These are phyloP conservation scores for Acrocephalus arundinaceus DNA, from an alignment of 2,113 vertebrate species.

Conservation along the genomic window DNA sequence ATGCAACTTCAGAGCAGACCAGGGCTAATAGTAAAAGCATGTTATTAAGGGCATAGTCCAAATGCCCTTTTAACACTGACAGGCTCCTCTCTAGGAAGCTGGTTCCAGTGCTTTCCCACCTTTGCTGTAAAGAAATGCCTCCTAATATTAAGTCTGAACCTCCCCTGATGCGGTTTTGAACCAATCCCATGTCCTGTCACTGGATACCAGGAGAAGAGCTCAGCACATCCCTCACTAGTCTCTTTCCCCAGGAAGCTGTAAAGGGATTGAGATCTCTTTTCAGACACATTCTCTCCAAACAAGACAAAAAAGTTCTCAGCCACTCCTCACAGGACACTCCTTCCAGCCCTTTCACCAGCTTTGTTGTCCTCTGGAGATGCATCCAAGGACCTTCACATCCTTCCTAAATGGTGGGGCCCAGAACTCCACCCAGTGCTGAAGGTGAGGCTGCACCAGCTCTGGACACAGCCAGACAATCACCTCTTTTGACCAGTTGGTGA, in stretches of 20 bases:
- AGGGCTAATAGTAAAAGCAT: neutral
- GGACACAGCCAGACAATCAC: fast-evolving
- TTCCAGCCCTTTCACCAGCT: neutral
- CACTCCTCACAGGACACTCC: fast-evolving
- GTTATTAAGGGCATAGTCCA: neutral
- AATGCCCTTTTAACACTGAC: neutral
- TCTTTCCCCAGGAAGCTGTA: neutral
- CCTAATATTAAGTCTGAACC: neutral
- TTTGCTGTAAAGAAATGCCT: neutral
- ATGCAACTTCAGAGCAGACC: neutral
- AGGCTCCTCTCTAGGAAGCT: neutral
- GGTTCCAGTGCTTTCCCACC: neutral
- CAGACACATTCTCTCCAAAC: neutral
- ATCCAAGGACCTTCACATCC: neutral
- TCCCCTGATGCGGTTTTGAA: neutral
- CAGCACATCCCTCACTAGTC: neutral
- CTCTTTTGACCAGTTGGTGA: fast-evolving
- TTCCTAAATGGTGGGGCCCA: neutral
- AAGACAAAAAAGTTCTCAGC: neutral
- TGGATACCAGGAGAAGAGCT: neutral
- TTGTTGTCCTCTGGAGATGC: neutral
- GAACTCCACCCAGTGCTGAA: neutral
- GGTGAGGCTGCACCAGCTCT: neutral
- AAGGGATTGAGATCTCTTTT: neutral
- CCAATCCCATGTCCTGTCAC: fast-evolving